Evolutionary conservation across 2,113 vertebrate species (phyloP).

Genomic region (Oryzias javanicus): DNA sequence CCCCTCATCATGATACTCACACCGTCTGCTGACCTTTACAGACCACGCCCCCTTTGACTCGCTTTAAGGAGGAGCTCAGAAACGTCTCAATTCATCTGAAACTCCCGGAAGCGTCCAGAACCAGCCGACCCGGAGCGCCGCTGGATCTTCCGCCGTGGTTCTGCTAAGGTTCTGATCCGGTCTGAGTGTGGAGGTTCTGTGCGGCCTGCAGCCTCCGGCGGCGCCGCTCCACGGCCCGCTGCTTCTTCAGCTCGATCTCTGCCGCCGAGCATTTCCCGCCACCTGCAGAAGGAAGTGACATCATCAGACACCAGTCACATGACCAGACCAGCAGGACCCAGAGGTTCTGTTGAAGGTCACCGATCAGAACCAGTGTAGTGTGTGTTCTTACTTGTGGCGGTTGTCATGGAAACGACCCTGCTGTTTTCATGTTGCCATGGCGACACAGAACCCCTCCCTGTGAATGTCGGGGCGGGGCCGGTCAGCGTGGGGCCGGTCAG

Average conservation of each 20-base stretch:
- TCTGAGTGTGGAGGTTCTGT: constrained; percentile 47
- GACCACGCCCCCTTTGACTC: too few species aligned
- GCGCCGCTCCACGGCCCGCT: constrained; percentile 86
- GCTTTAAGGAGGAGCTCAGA: not conserved
- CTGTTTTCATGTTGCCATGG: not conserved
- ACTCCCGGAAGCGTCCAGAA: too few species aligned
- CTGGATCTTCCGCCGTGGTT: not conserved
- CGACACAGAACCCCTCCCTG: not conserved
- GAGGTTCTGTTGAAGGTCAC: too few species aligned
- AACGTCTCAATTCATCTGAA: too few species aligned
- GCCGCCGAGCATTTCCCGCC: constrained; percentile 80
- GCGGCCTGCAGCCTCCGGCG: constrained; percentile 72
- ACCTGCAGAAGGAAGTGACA: constrained; percentile 49
- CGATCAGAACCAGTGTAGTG: not conserved
- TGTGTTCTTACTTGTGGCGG: constrained; percentile 67
- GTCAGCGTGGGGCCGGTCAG: too few species aligned
- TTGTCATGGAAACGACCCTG: constrained; percentile 16
- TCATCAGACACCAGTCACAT: not conserved
- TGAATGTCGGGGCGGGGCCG: too few species aligned
- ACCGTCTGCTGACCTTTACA: too few species aligned
- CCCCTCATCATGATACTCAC: too few species aligned
- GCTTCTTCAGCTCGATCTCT: constrained; percentile 92
- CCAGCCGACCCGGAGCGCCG: not conserved
- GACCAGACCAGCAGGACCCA: too few species aligned
- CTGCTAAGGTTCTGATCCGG: not conserved